Evolutionary conservation across 2,888 invertebrate species (phyloP).

Genomic region (Bellardia pandia): DNA sequence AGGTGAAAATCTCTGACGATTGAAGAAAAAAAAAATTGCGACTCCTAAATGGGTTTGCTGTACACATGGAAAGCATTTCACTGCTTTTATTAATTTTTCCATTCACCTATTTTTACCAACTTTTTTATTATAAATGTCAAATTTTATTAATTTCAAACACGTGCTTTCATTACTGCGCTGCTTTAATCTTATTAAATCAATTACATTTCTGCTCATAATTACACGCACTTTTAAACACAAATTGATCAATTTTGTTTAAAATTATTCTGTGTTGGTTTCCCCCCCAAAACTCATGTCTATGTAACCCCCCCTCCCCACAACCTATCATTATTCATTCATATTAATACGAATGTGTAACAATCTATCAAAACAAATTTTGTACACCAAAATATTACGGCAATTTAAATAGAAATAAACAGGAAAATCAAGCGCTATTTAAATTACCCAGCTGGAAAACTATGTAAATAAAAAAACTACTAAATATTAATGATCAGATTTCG

Average conservation of each 20-base stretch:
- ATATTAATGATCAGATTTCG: constrained; percentile 11
- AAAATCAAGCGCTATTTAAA: background rate
- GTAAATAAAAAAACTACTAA: background rate
- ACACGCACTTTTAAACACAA: background rate
- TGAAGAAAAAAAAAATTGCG: too few relatives aligned
- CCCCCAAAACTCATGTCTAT: too few relatives aligned
- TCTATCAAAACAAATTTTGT: background rate
- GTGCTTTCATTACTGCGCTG: background rate
- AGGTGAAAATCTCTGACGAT: too few relatives aligned
- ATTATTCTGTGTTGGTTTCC: background rate
- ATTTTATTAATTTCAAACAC: background rate
- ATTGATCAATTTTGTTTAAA: background rate
- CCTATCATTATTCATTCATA: background rate
- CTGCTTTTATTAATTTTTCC: too few relatives aligned
- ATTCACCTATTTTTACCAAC: too few relatives aligned
- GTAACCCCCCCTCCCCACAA: too few relatives aligned
- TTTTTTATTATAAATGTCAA: background rate
- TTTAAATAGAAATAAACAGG: background rate
- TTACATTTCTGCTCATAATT: background rate
- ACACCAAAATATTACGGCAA: background rate
- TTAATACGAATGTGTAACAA: background rate
- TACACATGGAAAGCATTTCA: too few relatives aligned
- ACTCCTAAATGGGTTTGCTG: too few relatives aligned
- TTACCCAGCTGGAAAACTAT: background rate
- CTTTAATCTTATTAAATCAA: background rate